Conservation (phyloP, 2,113 vertebrate genomes). For the Seriola aureovittata region DNA sequence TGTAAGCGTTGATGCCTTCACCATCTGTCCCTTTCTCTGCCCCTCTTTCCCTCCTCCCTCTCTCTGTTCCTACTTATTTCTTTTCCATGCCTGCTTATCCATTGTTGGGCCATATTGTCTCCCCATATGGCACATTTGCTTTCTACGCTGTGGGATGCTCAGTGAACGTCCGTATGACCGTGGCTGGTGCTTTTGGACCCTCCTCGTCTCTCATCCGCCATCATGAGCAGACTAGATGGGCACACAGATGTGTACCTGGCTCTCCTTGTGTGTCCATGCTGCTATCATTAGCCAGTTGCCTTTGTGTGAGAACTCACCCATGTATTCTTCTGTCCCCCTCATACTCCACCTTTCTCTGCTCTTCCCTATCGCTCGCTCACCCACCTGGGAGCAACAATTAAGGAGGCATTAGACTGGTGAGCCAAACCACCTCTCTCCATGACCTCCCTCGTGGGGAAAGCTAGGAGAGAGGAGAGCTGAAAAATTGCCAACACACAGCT, state of each 20-base stretch:
- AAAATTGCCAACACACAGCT: slow-evolving; percentile 21
- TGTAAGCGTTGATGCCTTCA: slow-evolving; percentile 28
- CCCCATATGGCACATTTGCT: background rate
- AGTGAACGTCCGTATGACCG: slow-evolving; percentile 39
- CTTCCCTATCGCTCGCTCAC: slow-evolving; percentile 55
- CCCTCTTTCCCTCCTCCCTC: slow-evolving; percentile 8
- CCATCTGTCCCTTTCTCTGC: slow-evolving; percentile 39
- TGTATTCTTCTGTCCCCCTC: background rate
- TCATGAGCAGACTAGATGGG: background rate
- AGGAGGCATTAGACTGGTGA: slow-evolving; percentile 65
- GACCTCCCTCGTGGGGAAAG: slow-evolving; percentile 63
- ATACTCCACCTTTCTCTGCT: background rate
- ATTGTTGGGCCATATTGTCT: slow-evolving; percentile 29
- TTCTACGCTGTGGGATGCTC: slow-evolving; percentile 7
- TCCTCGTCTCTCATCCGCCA: slow-evolving; percentile 32
- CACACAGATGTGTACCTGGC: slow-evolving; percentile 30
- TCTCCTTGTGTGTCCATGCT: slow-evolving; percentile 38
- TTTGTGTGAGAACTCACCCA: slow-evolving; percentile 48
- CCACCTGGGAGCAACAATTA: slow-evolving; percentile 79
- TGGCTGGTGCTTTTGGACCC: slow-evolving; percentile 29
- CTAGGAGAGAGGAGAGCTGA: slow-evolving; percentile 29
- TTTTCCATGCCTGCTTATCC: slow-evolving; percentile 22
- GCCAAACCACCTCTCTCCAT: slow-evolving; percentile 54
- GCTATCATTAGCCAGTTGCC: slow-evolving; percentile 70
- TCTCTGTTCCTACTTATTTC: background rate